These are phyloP conservation scores for Leptopilina drosophilae DNA, from an alignment of 2,888 invertebrate species.

Conservation along the genomic window DNA sequence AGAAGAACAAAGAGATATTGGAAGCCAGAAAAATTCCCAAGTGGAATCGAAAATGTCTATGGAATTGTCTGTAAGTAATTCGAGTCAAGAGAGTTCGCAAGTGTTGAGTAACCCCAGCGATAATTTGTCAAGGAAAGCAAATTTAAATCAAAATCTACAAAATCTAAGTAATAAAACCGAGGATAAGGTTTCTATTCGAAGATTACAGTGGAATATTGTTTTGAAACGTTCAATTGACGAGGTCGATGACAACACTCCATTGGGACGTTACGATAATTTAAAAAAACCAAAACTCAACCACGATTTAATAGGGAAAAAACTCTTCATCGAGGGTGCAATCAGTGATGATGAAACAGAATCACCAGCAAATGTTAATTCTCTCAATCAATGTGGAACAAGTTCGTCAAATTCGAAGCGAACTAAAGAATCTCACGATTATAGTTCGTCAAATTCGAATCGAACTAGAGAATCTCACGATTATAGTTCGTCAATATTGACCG, in stretches of 20 bases:
- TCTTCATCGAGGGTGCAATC: constrained; percentile 58
- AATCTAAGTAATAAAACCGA: not conserved
- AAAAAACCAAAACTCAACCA: constrained; percentile 63
- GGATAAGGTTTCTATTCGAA: not conserved
- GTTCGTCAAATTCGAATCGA: not conserved
- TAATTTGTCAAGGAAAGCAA: no score
- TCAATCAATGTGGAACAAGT: constrained; percentile 1
- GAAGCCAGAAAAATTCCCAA: no score
- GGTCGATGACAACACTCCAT: constrained; percentile 61
- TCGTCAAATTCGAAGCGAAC: not conserved
- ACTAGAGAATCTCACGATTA: not conserved
- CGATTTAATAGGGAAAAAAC: constrained; percentile 62
- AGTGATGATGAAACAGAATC: constrained; percentile 60
- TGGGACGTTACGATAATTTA: constrained; percentile 52
- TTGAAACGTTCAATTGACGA: constrained; percentile 56
- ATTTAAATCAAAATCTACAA: not conserved
- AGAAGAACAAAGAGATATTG: constrained; percentile 39
- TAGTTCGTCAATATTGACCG: not conserved
- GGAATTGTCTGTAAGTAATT: no score
- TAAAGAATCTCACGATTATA: not conserved
- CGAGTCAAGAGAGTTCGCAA: no score
- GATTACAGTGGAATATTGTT: constrained; percentile 32
- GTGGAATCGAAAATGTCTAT: no score
- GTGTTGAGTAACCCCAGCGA: no score
- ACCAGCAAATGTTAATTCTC: not conserved